phyloP scores from a whole-genome alignment of 2,113 vertebrate genomes.

The Prochilodus magdalenae region DNA sequence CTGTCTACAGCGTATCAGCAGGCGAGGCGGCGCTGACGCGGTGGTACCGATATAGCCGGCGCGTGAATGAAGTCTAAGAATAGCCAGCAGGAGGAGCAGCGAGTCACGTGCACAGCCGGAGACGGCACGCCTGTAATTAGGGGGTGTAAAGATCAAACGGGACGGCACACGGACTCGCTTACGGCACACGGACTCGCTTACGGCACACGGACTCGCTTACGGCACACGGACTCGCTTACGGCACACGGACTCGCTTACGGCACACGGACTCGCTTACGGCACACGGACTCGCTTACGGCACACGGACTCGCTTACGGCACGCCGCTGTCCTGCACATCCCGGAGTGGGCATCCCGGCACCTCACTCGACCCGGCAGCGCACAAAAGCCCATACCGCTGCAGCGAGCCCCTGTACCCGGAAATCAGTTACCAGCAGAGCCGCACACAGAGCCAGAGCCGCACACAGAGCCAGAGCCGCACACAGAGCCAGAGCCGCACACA shows the following conservation, averaged over 20 bases:
- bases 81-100: not conserved
- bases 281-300: too few species aligned
- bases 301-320: too few species aligned
- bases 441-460: constrained; percentile 31
- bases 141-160: not conserved
- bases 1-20: not conserved
- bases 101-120: not conserved
- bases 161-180: too few species aligned
- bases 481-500: constrained; percentile 35
- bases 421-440: constrained; percentile 27
- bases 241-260: too few species aligned
- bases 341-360: not conserved
- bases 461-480: not conserved
- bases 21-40: not conserved
- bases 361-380: constrained; percentile 21
- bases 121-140: not conserved
- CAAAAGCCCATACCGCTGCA: constrained; percentile 19
- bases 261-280: too few species aligned
- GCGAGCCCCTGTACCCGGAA: constrained; percentile 36
- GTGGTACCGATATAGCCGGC: not conserved
- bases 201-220: too few species aligned
- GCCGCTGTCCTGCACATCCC: too few species aligned
- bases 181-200: too few species aligned
- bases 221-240: too few species aligned
- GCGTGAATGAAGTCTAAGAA: not conserved